These are phyloP conservation scores for Catagonus wagneri DNA, from an alignment of 2,113 vertebrate species.

Conservation along the genomic window DNA sequence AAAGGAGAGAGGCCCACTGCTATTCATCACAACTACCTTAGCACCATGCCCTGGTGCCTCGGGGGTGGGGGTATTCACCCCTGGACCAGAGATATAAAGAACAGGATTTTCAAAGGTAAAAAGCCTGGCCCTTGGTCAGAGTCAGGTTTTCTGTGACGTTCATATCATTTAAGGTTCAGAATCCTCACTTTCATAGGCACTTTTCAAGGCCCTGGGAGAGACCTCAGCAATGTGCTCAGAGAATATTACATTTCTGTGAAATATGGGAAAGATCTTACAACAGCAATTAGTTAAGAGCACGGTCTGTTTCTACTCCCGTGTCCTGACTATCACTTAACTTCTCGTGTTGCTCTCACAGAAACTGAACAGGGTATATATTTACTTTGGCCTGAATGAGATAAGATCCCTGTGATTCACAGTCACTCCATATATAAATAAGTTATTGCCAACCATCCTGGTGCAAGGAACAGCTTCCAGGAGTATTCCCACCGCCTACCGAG, in stretches of 20 bases:
- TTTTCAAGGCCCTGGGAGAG: background rate
- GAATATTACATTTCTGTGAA: constrained; percentile 41
- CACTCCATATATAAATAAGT: background rate
- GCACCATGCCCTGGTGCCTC: background rate
- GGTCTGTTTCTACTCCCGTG: background rate
- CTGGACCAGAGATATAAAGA: background rate
- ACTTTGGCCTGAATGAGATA: background rate
- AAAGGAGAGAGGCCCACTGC: background rate
- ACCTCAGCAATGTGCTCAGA: background rate
- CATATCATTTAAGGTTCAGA: background rate
- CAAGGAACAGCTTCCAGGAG: background rate
- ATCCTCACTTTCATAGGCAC: background rate
- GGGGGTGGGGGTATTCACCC: background rate
- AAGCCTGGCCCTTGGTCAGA: background rate
- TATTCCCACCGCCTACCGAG: background rate
- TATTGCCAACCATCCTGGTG: background rate
- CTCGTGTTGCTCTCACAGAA: background rate
- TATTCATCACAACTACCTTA: background rate
- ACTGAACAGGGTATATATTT: background rate
- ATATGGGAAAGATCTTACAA: background rate
- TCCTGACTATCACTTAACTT: background rate
- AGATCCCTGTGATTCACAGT: background rate
- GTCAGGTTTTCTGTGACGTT: background rate
- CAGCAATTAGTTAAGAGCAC: background rate
- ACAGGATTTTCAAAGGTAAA: background rate